These are phyloP conservation scores for Hystrix cristata DNA, from an alignment of 2,113 vertebrate species.

Conservation along the genomic window DNA sequence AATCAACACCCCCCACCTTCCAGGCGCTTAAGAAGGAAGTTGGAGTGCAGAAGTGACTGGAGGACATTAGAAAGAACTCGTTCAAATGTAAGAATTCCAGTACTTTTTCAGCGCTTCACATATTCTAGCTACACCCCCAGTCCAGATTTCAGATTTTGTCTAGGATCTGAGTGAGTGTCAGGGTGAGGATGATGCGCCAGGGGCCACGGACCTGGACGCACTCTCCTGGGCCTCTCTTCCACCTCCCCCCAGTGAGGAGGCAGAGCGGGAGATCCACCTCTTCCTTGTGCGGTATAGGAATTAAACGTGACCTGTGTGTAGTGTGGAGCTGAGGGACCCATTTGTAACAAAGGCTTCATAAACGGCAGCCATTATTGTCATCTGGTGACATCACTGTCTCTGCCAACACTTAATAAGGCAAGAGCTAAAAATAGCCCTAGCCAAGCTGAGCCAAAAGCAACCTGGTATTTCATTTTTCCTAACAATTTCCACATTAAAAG, in stretches of 20 bases:
- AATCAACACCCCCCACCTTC: accelerated
- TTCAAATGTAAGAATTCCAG: background rate
- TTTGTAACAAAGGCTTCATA: accelerated
- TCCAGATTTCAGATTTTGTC: background rate
- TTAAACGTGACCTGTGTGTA: accelerated
- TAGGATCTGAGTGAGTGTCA: background rate
- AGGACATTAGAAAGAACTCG: background rate
- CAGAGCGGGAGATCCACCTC: background rate
- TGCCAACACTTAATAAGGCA: constrained; percentile 43
- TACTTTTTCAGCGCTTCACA: background rate
- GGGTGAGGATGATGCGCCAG: background rate
- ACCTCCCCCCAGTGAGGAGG: background rate
- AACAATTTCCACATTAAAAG: constrained; percentile 39
- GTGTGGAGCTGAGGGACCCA: background rate
- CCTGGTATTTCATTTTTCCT: constrained; percentile 26
- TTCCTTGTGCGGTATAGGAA: background rate
- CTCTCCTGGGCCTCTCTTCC: background rate
- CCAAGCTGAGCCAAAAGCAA: background rate
- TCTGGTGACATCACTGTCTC: background rate
- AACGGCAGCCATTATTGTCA: background rate
- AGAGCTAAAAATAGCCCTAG: constrained; percentile 53
- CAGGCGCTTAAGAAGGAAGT: background rate
- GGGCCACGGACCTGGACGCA: background rate
- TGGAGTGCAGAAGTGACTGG: background rate
- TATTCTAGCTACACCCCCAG: background rate